Evolutionary conservation across 2,113 vertebrate species (phyloP), one percentile per base, ranked within the genome.

Genomic region (Vicugna pacos): DNA sequence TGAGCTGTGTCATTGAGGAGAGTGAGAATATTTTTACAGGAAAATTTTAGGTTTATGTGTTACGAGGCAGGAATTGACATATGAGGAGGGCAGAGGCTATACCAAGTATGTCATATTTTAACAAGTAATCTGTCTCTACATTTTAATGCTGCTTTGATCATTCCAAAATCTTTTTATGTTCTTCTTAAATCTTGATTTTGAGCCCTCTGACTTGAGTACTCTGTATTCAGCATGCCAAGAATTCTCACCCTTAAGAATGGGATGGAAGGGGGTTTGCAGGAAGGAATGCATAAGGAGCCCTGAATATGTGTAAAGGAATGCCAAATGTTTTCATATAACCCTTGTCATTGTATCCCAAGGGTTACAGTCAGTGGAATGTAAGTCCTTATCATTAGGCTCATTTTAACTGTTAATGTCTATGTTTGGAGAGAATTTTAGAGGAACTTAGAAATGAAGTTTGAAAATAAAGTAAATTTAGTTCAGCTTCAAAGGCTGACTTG

Each of bases 21-120:
- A 69, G 10, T 17, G 28, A 20, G 24, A 70, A 60, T 60, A 30
- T 70, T 73, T 35, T 38, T 67, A 62, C 5, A 73, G 70, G 91
- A 69, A 46, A 11, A 28, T 35, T 17, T 17, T 9, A 77, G 26
- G 16, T 19, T 52, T 0, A 0, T 82, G 42, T 35, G 0, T 17
- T 17, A 8, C 10, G 15, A 77, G 38, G 19, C 22, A 69, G n/a
- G 17, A 56, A 58, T 11, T 9, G 38, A 69, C 35, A 48, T 8
- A 6, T 2, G 1, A 38, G 17, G 38, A 54, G 28, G 50, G 6
- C 2, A 24, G 65, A 8, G 38, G 17, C 6, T 2, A 19, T 10
- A 14, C 8, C 1, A 1, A 32, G 14, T 8, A 0, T 2, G 1
- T 30, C 22, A 20, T 56, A 46, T 64, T 48, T 28, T 52, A 62